Evolutionary conservation across 2,888 invertebrate genomes (phyloP).

Genomic region (Philaethria dido): DNA sequence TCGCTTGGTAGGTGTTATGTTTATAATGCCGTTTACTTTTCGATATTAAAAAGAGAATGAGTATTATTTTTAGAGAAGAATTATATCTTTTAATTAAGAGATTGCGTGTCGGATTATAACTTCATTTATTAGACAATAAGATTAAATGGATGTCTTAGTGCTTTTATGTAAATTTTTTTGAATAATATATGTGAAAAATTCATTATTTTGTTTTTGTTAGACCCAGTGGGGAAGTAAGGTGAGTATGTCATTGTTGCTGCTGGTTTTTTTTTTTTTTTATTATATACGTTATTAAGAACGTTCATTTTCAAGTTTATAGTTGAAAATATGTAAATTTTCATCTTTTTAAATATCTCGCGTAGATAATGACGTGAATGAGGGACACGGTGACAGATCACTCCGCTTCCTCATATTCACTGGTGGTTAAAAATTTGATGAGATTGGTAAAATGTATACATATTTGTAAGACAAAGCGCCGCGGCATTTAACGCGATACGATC

Average conservation of each 20-base stretch:
- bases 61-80: conserved; percentile 84
- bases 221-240: not conserved
- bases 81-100: conserved; percentile 79
- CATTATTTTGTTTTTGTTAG: conserved; percentile 44
- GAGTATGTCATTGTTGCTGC: not conserved
- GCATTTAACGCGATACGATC: no score
- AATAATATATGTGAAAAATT: conserved; percentile 83
- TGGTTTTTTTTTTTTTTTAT: not conserved
- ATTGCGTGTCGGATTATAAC: conserved; percentile 80
- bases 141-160: conserved; percentile 85
- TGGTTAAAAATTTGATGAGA: no score
- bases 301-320: no score
- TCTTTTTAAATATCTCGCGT: no score
- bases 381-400: no score
- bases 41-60: conserved; percentile 64
- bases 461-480: no score
- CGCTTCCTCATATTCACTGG: no score
- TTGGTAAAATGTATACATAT: no score
- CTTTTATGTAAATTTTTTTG: conserved; percentile 85
- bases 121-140: conserved; percentile 84
- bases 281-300: no score
- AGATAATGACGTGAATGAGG: no score
- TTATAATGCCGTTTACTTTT: conserved; percentile 75
- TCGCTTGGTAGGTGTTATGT: conserved; percentile 76
- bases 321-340: no score